Evolutionary conservation across 2,113 vertebrate species (phyloP).

Genomic region (Ciconia stormi): DNA sequence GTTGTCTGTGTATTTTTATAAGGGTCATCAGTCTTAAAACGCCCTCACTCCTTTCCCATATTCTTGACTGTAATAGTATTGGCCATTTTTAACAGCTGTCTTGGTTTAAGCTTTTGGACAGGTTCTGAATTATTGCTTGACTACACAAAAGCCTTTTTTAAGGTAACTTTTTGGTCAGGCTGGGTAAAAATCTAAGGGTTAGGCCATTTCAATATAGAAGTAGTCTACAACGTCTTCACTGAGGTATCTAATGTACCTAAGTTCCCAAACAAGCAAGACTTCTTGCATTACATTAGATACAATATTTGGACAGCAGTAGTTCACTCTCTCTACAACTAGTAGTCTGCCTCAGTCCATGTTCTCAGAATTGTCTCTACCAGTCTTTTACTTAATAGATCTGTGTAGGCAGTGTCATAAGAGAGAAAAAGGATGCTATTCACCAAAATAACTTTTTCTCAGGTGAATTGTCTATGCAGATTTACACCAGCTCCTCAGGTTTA

Average conservation of each 20-base stretch:
- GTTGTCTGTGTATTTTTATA: neutral
- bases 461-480: neutral
- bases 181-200: neutral
- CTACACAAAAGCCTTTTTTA: neutral
- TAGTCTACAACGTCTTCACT: neutral
- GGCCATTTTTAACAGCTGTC: neutral
- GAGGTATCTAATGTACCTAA: neutral
- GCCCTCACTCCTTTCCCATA: neutral
- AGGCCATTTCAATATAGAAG: neutral
- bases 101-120: neutral
- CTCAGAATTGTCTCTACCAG: neutral
- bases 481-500: neutral
- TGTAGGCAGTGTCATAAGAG: neutral
- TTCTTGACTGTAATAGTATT: neutral
- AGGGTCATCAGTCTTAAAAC: neutral
- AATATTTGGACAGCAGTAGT: neutral
- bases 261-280: neutral
- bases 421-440: neutral
- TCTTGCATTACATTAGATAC: neutral
- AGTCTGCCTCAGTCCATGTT: neutral
- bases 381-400: neutral
- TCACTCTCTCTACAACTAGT: neutral
- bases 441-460: neutral
- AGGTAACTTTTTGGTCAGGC: neutral
- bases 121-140: neutral